Evolutionary conservation across 2,113 vertebrate genomes (phyloP).

Genomic region (Syngnathus scovelli): DNA sequence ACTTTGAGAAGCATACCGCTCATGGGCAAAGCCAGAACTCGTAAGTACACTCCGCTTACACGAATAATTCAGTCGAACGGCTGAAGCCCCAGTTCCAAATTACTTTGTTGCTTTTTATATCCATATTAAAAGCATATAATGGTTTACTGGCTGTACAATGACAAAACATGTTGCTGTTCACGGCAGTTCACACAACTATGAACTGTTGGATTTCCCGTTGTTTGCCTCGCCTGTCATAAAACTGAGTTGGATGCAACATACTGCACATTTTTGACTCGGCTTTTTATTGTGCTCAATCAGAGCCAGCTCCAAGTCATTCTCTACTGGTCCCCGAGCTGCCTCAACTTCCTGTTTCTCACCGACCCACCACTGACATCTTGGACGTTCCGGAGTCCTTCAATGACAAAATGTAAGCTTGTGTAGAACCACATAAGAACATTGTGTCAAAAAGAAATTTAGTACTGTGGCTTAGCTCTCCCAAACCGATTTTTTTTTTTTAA

Average conservation of each 20-base stretch:
- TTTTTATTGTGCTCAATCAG: slow-evolving; percentile 33
- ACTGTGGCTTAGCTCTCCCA: neutral
- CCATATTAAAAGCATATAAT: no score
- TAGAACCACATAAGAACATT: neutral
- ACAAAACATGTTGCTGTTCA: no score
- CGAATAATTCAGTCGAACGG: no score
- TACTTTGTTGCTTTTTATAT: no score
- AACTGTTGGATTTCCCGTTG: neutral
- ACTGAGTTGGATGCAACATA: neutral
- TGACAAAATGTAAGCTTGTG: slow-evolving; percentile 44
- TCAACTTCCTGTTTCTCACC: slow-evolving; percentile 80
- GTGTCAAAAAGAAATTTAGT: neutral
- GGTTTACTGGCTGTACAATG: no score
- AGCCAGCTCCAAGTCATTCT: slow-evolving; percentile 70
- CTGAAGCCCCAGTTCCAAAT: no score
- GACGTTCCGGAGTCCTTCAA: slow-evolving; percentile 80
- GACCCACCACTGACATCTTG: slow-evolving; percentile 76
- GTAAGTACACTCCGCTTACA: slow-evolving; percentile 66
- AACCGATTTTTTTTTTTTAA: neutral
- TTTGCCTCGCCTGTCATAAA: neutral
- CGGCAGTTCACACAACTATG: no score
- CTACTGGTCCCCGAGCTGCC: slow-evolving; percentile 71
- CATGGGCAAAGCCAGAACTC: slow-evolving; percentile 85
- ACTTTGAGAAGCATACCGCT: slow-evolving; percentile 84
- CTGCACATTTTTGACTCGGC: slow-evolving; percentile 1